Base-by-base conservation (phyloP, 2,888 invertebrate genomes). In the Agrochola circellaris region DNA sequence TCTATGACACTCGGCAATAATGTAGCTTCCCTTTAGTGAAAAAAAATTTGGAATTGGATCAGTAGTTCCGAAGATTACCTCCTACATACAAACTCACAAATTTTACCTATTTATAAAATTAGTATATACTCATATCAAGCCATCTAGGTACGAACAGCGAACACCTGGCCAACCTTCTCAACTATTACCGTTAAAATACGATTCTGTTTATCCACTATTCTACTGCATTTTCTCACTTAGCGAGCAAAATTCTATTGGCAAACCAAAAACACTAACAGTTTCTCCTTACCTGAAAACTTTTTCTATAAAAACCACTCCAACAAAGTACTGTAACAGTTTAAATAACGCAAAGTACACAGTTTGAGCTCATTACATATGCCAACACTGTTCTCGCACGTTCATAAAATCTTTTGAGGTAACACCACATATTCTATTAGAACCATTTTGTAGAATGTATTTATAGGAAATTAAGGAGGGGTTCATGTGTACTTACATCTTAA, bases 341-440 rank as follows among this genome's bases (percentile, higher is more conserved):
- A 75, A 80, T 56, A 58, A 42, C 42, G 26, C 20, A 73, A 70
- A 70, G 62, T 38, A 67, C 48, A 72, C 75, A 45, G 66, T 61
- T 68, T 64, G 4, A 84, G 58, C 66, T 81, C 73, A 76, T 84
- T 81, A 73, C 34, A 68, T 65, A 71, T 54, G 73, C 66, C 66
- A 83, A 67, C 66, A 70, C 20, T 66, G 82, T 75, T 81, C 73
- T 60, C 23, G 61, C 81, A 71, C 69, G 62, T 75, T 30, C 64
- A 23, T 60, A 70, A 65, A 74, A 84, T 75, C 9, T 74, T 71
- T 72, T 38, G 58, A 54, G 51, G 70, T 60, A 82, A 45, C 48
- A 5, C 65, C 45, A n/a, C 60, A 58, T 38, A 64, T 82, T 81
- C 48, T 15, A 48, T 72, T 65, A 62, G 15, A 61, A 38, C 64